These are phyloP conservation scores for Trichomycterus rosablanca DNA, from an alignment of 2,113 vertebrate genomes.

Conservation along the genomic window DNA sequence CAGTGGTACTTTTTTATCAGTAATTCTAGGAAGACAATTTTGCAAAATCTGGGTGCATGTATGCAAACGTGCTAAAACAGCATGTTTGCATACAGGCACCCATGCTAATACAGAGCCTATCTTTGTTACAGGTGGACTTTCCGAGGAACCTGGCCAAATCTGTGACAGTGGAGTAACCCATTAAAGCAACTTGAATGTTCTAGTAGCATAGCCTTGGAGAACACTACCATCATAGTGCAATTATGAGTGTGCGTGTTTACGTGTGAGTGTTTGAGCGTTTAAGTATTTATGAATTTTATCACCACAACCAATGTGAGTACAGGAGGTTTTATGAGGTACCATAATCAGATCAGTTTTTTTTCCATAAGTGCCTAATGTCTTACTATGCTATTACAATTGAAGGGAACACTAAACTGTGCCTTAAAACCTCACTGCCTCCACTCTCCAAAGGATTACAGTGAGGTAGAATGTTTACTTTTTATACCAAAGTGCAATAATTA, in stretches of 20 bases:
- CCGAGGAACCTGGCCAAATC: conserved; percentile 96
- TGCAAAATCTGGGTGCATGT: too few relatives aligned
- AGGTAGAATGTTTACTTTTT: conserved; percentile 41
- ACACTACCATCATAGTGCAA: conserved; percentile 58
- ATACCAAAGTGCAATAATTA: conserved; percentile 39
- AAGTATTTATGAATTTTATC: conserved; percentile 37
- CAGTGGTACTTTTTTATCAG: too few relatives aligned
- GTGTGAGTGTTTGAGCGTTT: conserved; percentile 26
- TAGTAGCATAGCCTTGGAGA: conserved; percentile 24
- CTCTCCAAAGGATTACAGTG: conserved; percentile 1
- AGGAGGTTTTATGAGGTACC: conserved; percentile 10
- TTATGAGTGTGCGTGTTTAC: conserved; percentile 47
- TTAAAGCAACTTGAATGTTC: conserved; percentile 9
- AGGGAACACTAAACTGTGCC: conserved; percentile 42
- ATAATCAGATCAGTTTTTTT: conserved; percentile 7
- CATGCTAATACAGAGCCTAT: conserved; percentile 12
- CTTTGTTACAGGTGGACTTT: conserved; percentile 83
- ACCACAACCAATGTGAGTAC: conserved; percentile 29
- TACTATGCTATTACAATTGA: conserved; percentile 14
- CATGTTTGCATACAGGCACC: too few relatives aligned
- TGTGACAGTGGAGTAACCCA: conserved; percentile 86
- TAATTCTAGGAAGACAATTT: too few relatives aligned
- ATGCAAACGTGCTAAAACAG: too few relatives aligned
- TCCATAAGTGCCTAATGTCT: too few relatives aligned
- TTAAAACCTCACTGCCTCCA: conserved; percentile 19